A percentile compares a stretch with the other conserved stretches of the same genome.
phyloP scores from a whole-genome alignment of 2,888 invertebrate species.

The Tetanocera ferruginea region DNA sequence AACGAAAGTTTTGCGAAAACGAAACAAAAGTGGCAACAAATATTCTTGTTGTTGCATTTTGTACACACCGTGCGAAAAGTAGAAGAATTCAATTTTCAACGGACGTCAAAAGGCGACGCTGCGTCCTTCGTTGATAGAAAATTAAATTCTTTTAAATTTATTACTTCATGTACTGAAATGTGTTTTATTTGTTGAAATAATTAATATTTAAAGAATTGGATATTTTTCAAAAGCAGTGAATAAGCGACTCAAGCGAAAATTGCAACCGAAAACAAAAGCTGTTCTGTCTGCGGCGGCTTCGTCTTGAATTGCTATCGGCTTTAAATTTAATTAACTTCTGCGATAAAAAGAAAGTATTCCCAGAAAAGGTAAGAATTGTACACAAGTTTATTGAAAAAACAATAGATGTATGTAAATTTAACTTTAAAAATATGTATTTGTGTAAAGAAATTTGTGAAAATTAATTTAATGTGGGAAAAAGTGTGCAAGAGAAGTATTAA shows the following conservation, averaged over 20 bases:
- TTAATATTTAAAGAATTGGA: too few relatives aligned
- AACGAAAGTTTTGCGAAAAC: conserved; percentile 6
- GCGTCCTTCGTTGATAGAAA: not conserved
- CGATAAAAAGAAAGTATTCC: not conserved
- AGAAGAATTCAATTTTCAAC: conserved; percentile 34
- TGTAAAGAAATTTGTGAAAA: not conserved
- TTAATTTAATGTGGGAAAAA: not conserved
- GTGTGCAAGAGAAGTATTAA: not conserved
- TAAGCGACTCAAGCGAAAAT: not conserved
- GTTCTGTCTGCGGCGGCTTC: conserved; percentile 35
- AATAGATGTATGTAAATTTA: not conserved
- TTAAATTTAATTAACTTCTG: conserved; percentile 9
- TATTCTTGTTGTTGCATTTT: conserved; percentile 17
- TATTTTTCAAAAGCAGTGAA: not conserved
- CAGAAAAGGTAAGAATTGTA: not conserved
- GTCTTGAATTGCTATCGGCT: conserved; percentile 26
- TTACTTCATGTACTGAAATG: not conserved
- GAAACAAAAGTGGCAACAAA: conserved; percentile 18
- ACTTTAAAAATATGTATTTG: not conserved
- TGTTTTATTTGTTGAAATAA: too few relatives aligned
- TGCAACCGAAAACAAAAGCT: conserved; percentile 24
- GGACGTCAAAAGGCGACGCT: conserved; percentile 18
- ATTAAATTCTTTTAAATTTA: not conserved
- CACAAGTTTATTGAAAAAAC: not conserved
- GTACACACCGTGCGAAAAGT: not conserved